These are phyloP conservation scores for Stichopus chloronotus DNA, from an alignment of 35 echinoderm and acorn worm genomes.

Conservation along the genomic window DNA sequence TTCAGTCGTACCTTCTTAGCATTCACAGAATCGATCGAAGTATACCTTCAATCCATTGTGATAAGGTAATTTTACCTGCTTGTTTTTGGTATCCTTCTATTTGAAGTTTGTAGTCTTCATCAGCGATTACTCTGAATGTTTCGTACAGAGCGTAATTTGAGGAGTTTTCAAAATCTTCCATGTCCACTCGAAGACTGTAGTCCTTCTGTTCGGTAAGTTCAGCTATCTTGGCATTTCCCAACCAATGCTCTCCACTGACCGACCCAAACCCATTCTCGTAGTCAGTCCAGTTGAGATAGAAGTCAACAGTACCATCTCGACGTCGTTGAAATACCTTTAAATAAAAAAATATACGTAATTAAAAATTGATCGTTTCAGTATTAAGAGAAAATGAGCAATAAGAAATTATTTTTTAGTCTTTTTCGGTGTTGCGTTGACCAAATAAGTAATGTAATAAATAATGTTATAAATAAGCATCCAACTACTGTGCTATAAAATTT, in stretches of 20 bases:
- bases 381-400: no score
- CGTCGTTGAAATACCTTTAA: slow-evolving; percentile 46
- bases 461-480: no score
- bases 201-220: not conserved
- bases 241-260: slow-evolving; percentile 22
- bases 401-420: no score
- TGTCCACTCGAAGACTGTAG: not conserved
- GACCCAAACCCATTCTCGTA: not conserved
- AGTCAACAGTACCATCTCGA: slow-evolving; percentile 27
- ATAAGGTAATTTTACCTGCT: not conserved
- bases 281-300: not conserved
- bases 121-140: not conserved
- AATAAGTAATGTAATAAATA: no score
- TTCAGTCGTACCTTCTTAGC: no score
- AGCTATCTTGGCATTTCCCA: slow-evolving; percentile 32
- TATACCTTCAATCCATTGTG: no score
- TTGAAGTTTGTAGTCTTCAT: not conserved
- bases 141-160: not conserved
- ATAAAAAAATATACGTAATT: not conserved
- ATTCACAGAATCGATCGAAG: no score
- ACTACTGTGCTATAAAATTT: no score
- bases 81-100: not conserved
- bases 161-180: slow-evolving; percentile 8
- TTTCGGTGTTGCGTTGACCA: no score
- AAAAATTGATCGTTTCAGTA: no score